phyloP scores from a whole-genome alignment of 2,797 vertebrate species.

The Mus minutoides region DNA sequence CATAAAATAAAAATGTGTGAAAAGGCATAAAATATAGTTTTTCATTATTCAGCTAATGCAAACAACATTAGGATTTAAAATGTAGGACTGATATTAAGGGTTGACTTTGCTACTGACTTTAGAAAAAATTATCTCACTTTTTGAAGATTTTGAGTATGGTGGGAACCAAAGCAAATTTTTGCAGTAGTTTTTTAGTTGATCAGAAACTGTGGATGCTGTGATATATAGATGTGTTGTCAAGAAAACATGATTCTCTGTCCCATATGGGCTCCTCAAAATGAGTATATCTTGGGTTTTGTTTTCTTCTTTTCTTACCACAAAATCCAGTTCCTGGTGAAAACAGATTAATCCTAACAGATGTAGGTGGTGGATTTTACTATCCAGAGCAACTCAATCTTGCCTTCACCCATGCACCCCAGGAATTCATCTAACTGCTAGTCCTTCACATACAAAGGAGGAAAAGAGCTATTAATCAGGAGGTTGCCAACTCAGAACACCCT shows the following conservation, averaged over 20 bases:
- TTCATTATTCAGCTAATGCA: neutral
- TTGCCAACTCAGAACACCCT: slow-evolving; percentile 92
- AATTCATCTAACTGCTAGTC: slow-evolving; percentile 91
- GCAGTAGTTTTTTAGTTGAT: neutral
- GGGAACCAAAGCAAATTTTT: neutral
- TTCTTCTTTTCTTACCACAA: neutral
- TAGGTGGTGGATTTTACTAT: neutral
- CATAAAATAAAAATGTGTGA: neutral
- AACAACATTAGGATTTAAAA: neutral
- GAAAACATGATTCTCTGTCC: neutral
- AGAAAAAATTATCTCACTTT: neutral
- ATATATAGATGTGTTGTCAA: neutral
- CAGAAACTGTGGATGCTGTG: neutral
- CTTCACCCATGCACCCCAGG: slow-evolving; percentile 80
- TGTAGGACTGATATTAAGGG: neutral
- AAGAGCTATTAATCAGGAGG: slow-evolving; percentile 88
- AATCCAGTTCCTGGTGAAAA: neutral
- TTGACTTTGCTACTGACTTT: neutral
- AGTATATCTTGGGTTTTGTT: neutral
- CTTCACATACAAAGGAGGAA: slow-evolving; percentile 92
- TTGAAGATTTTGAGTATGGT: neutral
- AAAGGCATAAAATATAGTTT: neutral
- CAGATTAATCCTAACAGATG: neutral
- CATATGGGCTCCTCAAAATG: neutral
- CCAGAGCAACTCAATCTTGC: neutral